phyloP scores from a whole-genome alignment of 2,888 invertebrate genomes.

The Anticlea derivata region DNA sequence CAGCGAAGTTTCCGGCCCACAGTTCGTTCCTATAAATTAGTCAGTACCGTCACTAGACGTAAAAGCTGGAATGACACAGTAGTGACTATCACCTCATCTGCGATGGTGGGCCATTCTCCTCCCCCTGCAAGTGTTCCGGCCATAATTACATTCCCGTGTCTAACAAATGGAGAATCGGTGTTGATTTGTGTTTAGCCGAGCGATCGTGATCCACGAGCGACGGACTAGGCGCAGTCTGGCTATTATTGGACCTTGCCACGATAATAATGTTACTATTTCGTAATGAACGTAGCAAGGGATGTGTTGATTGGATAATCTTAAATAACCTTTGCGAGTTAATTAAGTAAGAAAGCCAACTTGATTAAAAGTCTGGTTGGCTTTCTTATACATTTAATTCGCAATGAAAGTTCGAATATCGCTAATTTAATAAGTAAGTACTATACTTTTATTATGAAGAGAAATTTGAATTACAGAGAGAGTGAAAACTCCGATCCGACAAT shows the following conservation, averaged over 20 bases:
- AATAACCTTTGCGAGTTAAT: too few relatives aligned
- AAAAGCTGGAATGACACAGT: constrained; percentile 60
- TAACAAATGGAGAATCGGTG: constrained; percentile 86
- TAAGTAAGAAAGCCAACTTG: too few relatives aligned
- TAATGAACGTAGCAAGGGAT: not conserved
- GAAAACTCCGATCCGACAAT: too few relatives aligned
- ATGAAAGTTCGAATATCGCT: too few relatives aligned
- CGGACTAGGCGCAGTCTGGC: constrained; percentile 10
- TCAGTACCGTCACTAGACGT: constrained; percentile 11
- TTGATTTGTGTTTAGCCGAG: constrained; percentile 83
- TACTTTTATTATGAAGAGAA: too few relatives aligned
- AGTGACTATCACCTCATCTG: constrained; percentile 23
- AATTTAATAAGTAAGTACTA: too few relatives aligned
- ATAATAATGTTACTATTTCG: not conserved
- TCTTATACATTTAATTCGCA: too few relatives aligned
- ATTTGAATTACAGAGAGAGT: too few relatives aligned
- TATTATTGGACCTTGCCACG: constrained; percentile 18
- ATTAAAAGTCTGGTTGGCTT: too few relatives aligned
- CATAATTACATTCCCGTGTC: constrained; percentile 85
- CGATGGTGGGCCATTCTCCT: constrained; percentile 46
- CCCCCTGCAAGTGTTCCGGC: constrained; percentile 76
- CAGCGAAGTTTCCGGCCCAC: too few relatives aligned
- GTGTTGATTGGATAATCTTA: too few relatives aligned
- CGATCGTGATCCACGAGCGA: constrained; percentile 58
- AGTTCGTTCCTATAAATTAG: not conserved